Conservation (phyloP, 2,797 vertebrate species). For the Pteronotus mesoamericanus region DNA sequence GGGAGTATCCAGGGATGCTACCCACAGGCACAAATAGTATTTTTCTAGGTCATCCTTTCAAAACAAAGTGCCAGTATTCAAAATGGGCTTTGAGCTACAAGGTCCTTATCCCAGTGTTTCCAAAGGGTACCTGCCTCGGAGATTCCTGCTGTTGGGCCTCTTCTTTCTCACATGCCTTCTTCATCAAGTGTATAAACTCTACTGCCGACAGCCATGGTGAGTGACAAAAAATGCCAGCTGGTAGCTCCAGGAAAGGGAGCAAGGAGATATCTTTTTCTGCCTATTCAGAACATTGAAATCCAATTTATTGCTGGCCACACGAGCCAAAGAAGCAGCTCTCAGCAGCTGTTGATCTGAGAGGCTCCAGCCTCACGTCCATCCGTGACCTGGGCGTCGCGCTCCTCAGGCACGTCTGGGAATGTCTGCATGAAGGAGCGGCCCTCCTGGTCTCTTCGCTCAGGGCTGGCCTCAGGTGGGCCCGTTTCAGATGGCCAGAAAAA, state of each 20-base stretch:
- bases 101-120: neutral
- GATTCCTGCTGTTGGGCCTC: neutral
- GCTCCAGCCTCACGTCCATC: neutral
- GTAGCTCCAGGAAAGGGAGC: conserved; percentile 15
- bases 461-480: neutral
- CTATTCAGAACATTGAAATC: conserved; percentile 64
- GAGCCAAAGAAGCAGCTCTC: conserved; percentile 44
- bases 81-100: neutral
- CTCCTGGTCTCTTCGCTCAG: neutral
- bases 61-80: neutral
- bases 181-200: neutral
- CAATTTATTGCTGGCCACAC: neutral
- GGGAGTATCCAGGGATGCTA: neutral
- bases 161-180: conserved; percentile 1
- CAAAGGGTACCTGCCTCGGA: neutral
- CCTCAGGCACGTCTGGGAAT: neutral
- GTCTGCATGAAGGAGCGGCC: neutral
- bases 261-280: conserved; percentile 61
- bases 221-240: conserved; percentile 37
- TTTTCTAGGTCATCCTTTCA: conserved; percentile 17
- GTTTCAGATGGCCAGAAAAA: neutral
- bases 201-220: neutral
- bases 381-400: neutral
- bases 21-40: neutral
- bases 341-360: conserved; percentile 54